Evolutionary conservation across 2,888 invertebrate genomes (phyloP), one percentile per base, ranked within the genome.

Genomic region (Autographa gamma): DNA sequence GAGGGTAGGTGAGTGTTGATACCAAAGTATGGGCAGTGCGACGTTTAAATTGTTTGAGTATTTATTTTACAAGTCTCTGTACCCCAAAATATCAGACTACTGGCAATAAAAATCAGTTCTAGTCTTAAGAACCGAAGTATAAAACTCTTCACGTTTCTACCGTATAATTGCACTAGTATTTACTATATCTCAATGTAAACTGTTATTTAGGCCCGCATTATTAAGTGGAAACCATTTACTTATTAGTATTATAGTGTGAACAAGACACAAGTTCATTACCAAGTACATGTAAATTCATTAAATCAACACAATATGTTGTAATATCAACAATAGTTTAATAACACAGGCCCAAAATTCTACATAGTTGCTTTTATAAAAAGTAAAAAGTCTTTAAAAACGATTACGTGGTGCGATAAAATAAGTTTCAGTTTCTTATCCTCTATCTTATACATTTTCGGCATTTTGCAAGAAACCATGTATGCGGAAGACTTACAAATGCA

Each of bases 401-500:
- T 25, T 25, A 25, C 25, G 3, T 25, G 25, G 25, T 3, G 25
- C 25, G 3, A 25, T 25, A 3, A 25, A 25, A 25, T 25, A 25
- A 25, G 25, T 3, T 25, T 25, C 3, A 25, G 2, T 25, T 25
- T 25, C 25, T 25, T 25, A 25, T 1, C 25, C 25, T 25, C 3
- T 25, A 3, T 25, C 3, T 25, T 25, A 25, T 25, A 25, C 1
- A 25, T 25, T 25, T 25, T 25, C 25, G 25, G 25, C 25, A 25
- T 25, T 25, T 25, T 25, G 2, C 25, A 25, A 25, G 25, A 2
- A 25, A 25, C 25, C 25, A 25, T 25, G 25, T 54, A 66, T 13
- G 0, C 60, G 77, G 77, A 71, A 76, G 66, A 77, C 80, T 77
- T 80, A 80, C 18, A 72, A 63, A 66, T 71, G 60, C 63, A 63